Evolutionary conservation across 2,113 vertebrate species (phyloP).

Genomic region (Columba livia): DNA sequence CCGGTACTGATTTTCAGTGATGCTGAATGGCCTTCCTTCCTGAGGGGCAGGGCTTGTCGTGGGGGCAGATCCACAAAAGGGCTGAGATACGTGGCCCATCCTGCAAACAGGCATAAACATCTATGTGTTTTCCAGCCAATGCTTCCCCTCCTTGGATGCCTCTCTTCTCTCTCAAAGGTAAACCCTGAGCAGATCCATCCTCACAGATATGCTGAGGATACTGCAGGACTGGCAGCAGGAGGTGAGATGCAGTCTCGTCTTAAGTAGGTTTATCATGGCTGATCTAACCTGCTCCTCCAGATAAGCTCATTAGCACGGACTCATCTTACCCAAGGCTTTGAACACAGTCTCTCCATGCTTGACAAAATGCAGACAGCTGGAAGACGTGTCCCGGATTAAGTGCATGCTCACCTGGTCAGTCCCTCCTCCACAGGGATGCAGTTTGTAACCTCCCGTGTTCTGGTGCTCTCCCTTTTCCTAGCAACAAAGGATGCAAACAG

Average conservation of each 20-base stretch:
- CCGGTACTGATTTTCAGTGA: neutral
- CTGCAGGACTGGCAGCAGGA: neutral
- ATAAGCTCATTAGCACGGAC: neutral
- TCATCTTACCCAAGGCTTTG: neutral
- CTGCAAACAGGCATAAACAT: neutral
- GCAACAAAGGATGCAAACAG: neutral
- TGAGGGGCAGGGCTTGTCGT: neutral
- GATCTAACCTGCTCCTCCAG: neutral
- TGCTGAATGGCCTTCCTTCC: neutral
- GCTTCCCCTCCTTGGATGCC: neutral
- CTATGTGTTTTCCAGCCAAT: neutral
- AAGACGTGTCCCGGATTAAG: neutral
- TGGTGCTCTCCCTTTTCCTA: neutral
- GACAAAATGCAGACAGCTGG: neutral
- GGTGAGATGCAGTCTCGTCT: neutral
- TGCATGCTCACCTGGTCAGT: neutral
- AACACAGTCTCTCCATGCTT: neutral
- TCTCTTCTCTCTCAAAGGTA: neutral
- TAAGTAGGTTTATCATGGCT: neutral
- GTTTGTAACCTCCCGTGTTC: neutral
- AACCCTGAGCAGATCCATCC: neutral
- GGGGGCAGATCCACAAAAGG: neutral
- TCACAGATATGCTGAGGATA: neutral
- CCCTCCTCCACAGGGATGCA: rapidly evolving
- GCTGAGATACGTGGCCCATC: rapidly evolving